A percentile compares a stretch with the other conserved stretches of the same genome.
phyloP scores from a whole-genome alignment of 2,113 vertebrate species.

The Scartelaos histophorus region DNA sequence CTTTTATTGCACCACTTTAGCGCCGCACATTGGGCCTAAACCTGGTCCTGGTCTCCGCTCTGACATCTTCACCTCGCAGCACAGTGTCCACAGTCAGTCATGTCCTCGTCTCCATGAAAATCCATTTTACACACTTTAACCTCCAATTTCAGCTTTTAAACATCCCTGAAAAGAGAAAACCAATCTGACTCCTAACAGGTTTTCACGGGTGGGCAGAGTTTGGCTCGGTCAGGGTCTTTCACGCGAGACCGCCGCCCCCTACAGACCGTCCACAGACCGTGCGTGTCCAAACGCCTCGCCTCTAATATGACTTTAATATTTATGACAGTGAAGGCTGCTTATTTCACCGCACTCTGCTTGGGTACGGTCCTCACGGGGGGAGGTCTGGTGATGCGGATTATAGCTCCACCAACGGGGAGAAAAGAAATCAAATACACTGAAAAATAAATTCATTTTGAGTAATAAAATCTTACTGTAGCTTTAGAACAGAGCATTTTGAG shows the following conservation, averaged over 20 bases:
- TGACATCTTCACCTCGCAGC: neutral
- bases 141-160: neutral
- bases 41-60: neutral
- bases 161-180: neutral
- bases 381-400: neutral
- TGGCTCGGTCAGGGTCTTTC: neutral
- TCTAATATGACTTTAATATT: conserved; percentile 8
- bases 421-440: neutral
- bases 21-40: too few relatives aligned
- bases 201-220: neutral
- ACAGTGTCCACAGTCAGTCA: neutral
- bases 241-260: neutral
- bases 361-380: neutral
- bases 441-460: neutral
- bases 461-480: too few relatives aligned
- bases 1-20: too few relatives aligned
- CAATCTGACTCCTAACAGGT: neutral
- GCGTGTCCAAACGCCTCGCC: neutral
- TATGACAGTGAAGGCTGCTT: conserved; percentile 2
- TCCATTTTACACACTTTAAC: conserved; percentile 1
- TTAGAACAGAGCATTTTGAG: too few relatives aligned
- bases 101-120: neutral
- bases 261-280: neutral
- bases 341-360: neutral
- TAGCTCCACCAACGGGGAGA: neutral